Evolutionary conservation across 2,113 vertebrate species (phyloP).

Genomic region (Nymphicus hollandicus): DNA sequence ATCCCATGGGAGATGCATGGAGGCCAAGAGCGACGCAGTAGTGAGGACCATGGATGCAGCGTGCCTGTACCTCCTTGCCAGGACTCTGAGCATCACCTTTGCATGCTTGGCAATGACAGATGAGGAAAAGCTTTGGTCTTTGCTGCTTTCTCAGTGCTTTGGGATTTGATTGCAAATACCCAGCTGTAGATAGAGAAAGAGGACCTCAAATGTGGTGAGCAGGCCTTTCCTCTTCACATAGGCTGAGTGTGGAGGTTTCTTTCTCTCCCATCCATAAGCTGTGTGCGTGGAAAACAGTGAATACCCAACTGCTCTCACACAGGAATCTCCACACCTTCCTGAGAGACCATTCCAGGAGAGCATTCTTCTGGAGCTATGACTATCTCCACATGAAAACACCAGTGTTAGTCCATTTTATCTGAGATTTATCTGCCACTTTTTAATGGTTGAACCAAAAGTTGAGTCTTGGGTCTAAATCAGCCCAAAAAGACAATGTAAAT

Average conservation of each 20-base stretch:
- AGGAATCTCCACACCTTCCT: not conserved
- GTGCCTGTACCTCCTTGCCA: rapidly evolving
- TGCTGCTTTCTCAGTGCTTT: rapidly evolving
- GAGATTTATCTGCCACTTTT: not conserved
- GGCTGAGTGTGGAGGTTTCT: not conserved
- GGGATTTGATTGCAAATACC: not conserved
- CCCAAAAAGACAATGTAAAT: not conserved
- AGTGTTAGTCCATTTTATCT: not conserved
- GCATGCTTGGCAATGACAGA: not conserved
- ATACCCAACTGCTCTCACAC: not conserved
- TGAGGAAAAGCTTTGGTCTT: not conserved
- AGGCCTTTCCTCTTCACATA: not conserved
- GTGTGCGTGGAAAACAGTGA: not conserved
- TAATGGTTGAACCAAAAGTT: not conserved
- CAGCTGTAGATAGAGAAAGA: not conserved
- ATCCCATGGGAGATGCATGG: rapidly evolving
- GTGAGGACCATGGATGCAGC: not conserved
- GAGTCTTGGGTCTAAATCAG: not conserved
- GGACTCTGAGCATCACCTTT: not conserved
- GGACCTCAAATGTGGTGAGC: not conserved
- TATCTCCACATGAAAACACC: not conserved
- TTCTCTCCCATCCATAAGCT: not conserved
- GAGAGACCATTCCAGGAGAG: not conserved
- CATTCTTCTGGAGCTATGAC: not conserved
- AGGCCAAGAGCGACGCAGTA: not conserved